Conservation (phyloP, 2,888 invertebrate species). For the Tortrix viridana region DNA sequence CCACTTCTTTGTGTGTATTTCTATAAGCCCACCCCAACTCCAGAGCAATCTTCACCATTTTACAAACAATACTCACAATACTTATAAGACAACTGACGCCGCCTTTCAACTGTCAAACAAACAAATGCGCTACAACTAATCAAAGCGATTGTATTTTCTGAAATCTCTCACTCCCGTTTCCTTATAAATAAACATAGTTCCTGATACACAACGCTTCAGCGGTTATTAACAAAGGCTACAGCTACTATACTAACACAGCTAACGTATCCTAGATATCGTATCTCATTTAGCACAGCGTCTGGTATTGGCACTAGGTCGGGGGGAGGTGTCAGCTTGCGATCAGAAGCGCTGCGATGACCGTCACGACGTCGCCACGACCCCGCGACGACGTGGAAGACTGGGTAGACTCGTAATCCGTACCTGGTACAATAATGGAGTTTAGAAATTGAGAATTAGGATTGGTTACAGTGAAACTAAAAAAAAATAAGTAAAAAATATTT, state of each 20-base stretch:
- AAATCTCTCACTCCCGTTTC: neutral
- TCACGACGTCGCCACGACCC: constrained; percentile 49
- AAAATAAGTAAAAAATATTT: too few species aligned
- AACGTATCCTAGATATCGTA: constrained; percentile 46
- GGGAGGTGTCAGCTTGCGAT: constrained; percentile 65
- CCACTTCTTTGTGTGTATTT: too few species aligned
- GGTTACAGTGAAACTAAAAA: neutral
- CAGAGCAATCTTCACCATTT: too few species aligned
- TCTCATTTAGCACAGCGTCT: constrained; percentile 55
- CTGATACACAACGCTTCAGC: constrained; percentile 9
- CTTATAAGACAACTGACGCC: too few species aligned
- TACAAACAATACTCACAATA: too few species aligned
- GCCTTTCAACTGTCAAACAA: too few species aligned
- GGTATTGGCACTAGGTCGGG: constrained; percentile 66
- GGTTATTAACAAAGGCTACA: constrained; percentile 19
- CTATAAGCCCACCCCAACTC: too few species aligned
- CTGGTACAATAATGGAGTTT: constrained; percentile 32
- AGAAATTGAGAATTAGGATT: neutral
- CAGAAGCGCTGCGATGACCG: constrained; percentile 53
- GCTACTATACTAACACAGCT: constrained; percentile 28
- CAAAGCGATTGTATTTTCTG: too few species aligned
- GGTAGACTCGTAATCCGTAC: constrained; percentile 76
- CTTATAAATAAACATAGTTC: neutral
- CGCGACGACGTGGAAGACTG: constrained; percentile 65
- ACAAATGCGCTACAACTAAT: too few species aligned